Base-by-base conservation (phyloP, 2,113 vertebrate genomes). In the Sardina pilchardus region DNA sequence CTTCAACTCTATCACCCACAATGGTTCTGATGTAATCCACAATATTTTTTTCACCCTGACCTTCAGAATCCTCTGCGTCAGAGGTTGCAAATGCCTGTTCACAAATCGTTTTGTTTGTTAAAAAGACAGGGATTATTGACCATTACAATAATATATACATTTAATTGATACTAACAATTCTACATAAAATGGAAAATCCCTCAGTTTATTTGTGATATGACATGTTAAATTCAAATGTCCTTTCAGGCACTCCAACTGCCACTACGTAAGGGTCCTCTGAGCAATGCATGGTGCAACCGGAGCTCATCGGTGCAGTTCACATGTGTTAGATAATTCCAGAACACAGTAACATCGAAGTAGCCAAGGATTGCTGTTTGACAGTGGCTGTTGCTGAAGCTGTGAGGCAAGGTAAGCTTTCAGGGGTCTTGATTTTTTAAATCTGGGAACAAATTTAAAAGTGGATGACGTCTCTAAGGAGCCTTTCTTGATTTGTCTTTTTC, bases 301-400 rank as follows among this genome's bases (percentile, higher is more conserved):
- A 78, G 71, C 53, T 24, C 21, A 24, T 24, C 53, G 24, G 34
- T 78, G 71, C 30, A 78, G 17, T 14, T 78, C 71, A 78, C 71
- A 78, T 78, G 71, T 34, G 71, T 78, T 78, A 78, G 71, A 78
- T 78, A 78, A 78, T 78, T 78, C 71, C 21, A 78, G 71, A 78
- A 78, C 34, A 12, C 30, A 36, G 71, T 78, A 36, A 36, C 71
- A 78, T 34, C 21, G 71, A 78, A 78, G 71, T 17, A 36, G 71
- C 71, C 3, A 4, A 17, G 71, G 30, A 24, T 36, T 78, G 34
- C 71, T 0, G 3, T 71, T 71, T 71, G 63, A 71, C 71, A 78
- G 71, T 36, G 53, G 19, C 10, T 36, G 71, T 78, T 12, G 71
- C 36, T 34, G 34, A 36, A 36, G 71, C 36, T 78, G 30, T 78